Base-by-base conservation (phyloP, 2,888 invertebrate species). In the Criorhina ranunculi region DNA sequence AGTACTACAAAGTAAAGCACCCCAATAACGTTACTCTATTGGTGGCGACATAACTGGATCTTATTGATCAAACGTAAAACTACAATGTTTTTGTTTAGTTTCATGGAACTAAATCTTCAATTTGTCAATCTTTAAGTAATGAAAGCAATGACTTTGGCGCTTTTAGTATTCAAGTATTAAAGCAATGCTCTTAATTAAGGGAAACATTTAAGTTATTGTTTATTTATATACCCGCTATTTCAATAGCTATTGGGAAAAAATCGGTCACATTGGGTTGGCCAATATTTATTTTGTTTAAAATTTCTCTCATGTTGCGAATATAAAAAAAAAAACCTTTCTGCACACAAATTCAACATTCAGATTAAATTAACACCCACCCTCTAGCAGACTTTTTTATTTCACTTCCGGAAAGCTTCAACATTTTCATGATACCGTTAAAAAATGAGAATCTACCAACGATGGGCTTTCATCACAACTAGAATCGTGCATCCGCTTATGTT, bases 401-500 rank as follows among this genome's bases (percentile, higher is more conserved):
- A 19, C 29, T 46, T 33, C 33, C 15, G 29, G 17, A 2, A 17
- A 37, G 37, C 37, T 15, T 0, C 11, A 55, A 9, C 33, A 35
- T 7, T n/a, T n/a, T n/a, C n/a, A n/a, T n/a, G n/a, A n/a, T n/a
- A 24, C 24, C 12, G 1, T 51, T 42, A 1, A 29, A 40, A 24
- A 66, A 40, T 53, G 9, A 51, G 37, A 49, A 9, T 37, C 15
- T 29, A 8, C 3, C 51, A 37, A 24, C 1, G n/a, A 17, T 40
- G 15, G 15, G 40, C 62, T 55, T 12, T 44, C 67, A 69, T 19
- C 33, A 12, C 31, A 19, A 11, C 46, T 37, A 29, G 46, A 11
- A 70, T 59, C 42, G 42, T 70, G 59, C 70, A 49, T 70, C 40
- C 76, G 67, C 59, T 51, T 67, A 67, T 67, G 57, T 33, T 49